Base-by-base conservation (phyloP, 1,140 invertebrate genomes). In the Penaeus vannamei region DNA sequence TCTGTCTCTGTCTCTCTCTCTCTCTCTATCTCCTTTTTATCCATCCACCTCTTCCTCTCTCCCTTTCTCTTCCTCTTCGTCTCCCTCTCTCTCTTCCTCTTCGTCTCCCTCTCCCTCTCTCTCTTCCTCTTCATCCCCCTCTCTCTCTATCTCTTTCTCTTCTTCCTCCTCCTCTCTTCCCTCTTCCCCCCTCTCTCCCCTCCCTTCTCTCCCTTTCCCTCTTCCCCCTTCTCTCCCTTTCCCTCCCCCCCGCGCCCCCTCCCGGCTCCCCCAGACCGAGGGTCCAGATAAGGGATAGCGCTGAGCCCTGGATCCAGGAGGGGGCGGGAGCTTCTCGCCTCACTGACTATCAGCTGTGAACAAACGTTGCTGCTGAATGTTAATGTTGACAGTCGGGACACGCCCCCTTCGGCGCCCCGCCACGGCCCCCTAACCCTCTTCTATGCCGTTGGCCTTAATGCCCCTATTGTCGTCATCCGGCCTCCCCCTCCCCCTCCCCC, bases 301-400 rank as follows among this genome's bases (percentile, higher is more conserved):
- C 26, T 85, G 84, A 85, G 84, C 84, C 84, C 22, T 64, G 84
- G 84, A 85, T 85, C 84, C 36, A 60, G 84, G 81, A 26, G 81
- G 81, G 61, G 66, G 84, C 29, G 69, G 84, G 46, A 76, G 46
- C 69, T 77, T 85, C 84, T 46, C 84, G 84, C 84, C 69, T 85
- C 84, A 85, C 84, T 77, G 84, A 61, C 84, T 85, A 85, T 85
- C 84, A 85, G 84, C 84, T 85, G 84, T 85, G 84, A 85, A 85
- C 84, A 85, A 85, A 77, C 84, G 46, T 76, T 85, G 46, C 84
- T 77, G 84, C 69, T 85, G 84, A 76, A 60, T 77, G 84, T 72
- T 85, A 76, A 72, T 77, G 84, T 77, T 85, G 84, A 85, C 84
- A 85, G 46, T 59, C 66, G 53, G 12, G 59, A 69, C 84, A 85